Conservation (phyloP, 1,140 invertebrate genomes). For the Diprion similis region DNA sequence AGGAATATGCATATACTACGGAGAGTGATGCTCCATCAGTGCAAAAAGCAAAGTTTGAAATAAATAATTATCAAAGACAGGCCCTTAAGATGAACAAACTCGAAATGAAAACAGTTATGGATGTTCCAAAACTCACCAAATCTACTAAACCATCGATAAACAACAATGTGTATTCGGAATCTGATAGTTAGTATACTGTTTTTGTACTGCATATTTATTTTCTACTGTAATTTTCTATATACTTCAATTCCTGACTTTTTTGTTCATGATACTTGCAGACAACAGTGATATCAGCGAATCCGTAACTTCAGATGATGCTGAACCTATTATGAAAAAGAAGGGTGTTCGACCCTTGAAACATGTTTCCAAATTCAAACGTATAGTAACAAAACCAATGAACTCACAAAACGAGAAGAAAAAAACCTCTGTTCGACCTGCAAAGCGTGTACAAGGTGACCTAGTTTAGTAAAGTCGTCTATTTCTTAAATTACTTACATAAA, state of each 20-base stretch:
- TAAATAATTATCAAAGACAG: neutral
- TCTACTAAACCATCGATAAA: neutral
- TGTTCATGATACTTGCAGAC: neutral
- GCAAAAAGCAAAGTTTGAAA: neutral
- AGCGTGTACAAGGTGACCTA: neutral
- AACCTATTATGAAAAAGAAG: neutral
- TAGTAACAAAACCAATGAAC: neutral
- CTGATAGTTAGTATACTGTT: neutral
- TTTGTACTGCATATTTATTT: neutral
- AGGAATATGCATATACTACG: neutral
- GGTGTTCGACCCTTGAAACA: neutral
- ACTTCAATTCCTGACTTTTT: neutral
- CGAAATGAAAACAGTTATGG: neutral
- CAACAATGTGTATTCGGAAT: neutral
- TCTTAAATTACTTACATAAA: neutral
- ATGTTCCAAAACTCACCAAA: neutral
- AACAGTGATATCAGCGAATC: neutral
- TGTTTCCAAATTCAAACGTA: neutral
- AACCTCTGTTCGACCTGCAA: neutral
- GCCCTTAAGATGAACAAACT: neutral
- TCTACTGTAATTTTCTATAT: neutral
- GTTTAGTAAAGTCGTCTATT: neutral
- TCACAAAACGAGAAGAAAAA: neutral
- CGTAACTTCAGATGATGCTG: neutral
- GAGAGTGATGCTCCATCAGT: neutral